These are phyloP conservation scores for Macropodus opercularis DNA, from an alignment of 2,797 vertebrate species.

Conservation along the genomic window DNA sequence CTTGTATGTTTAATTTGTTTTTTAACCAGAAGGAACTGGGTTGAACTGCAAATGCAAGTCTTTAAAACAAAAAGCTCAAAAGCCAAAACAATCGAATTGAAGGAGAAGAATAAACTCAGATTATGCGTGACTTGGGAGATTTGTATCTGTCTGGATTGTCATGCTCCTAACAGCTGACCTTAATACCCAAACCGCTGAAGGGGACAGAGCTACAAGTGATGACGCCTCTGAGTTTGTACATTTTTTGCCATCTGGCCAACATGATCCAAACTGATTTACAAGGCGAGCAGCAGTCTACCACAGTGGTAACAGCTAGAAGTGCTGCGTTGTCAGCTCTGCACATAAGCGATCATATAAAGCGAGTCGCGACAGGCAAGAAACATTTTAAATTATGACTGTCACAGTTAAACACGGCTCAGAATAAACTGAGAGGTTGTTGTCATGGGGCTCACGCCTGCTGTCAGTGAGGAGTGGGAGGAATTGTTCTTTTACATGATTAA, in stretches of 20 bases:
- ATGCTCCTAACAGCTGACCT: slow-evolving; percentile 59
- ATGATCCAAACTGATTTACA: slow-evolving; percentile 31
- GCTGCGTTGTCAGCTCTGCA: not conserved
- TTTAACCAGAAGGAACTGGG: not conserved
- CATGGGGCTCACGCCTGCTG: not conserved
- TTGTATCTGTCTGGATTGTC: slow-evolving; percentile 40
- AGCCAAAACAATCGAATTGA: slow-evolving; percentile 37
- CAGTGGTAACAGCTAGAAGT: not conserved
- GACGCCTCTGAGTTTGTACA: slow-evolving; percentile 8
- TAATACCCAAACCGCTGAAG: slow-evolving; percentile 58
- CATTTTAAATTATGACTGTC: slow-evolving; percentile 33
- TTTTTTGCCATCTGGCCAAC: slow-evolving; percentile 20
- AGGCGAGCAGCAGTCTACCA: not conserved
- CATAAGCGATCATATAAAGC: not conserved
- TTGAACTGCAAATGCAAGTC: not conserved
- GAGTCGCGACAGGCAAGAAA: slow-evolving; percentile 16
- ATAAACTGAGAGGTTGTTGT: slow-evolving; percentile 24
- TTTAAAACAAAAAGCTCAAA: slow-evolving; percentile 29
- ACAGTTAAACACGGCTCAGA: slow-evolving; percentile 27
- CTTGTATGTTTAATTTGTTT: not conserved
- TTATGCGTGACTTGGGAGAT: slow-evolving; percentile 58
- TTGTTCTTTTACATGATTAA: slow-evolving; percentile 6
- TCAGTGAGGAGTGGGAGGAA: slow-evolving; percentile 13
- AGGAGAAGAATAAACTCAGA: slow-evolving; percentile 53
- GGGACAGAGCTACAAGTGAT: slow-evolving; percentile 8